Conservation (phyloP, 1,140 invertebrate species). For the Mycetomoellerius zeteki region DNA sequence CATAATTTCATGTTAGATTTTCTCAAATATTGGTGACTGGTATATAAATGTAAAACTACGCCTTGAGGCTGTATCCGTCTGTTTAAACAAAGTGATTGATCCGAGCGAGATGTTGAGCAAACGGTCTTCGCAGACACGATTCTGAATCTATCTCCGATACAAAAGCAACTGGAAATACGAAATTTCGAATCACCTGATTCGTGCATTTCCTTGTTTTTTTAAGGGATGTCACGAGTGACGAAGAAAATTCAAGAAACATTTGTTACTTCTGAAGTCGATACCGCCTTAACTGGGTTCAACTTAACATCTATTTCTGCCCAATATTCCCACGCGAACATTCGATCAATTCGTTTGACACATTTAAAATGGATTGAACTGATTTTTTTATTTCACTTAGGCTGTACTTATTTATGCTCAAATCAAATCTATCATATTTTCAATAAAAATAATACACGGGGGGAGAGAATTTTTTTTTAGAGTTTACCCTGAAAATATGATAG, state of each 20-base stretch:
- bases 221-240: background rate
- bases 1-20: background rate
- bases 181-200: slow-evolving; percentile 33
- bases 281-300: background rate
- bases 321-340: background rate
- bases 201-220: slow-evolving; percentile 5
- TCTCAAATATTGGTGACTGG: background rate
- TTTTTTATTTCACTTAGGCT: too few species aligned
- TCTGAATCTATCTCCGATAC: background rate
- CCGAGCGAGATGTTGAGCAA: background rate
- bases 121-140: background rate
- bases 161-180: background rate
- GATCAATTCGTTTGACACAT: background rate
- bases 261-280: slow-evolving; percentile 32
- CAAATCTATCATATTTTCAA: slow-evolving; percentile 13
- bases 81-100: background rate
- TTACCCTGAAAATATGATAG: too few species aligned
- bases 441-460: background rate
- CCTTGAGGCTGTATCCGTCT: background rate
- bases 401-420: slow-evolving; percentile 1
- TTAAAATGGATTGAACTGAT: background rate
- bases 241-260: slow-evolving; percentile 26
- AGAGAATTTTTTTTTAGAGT: too few species aligned
- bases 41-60: slow-evolving; percentile 14
- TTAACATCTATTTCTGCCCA: background rate